Evolutionary conservation across 1,140 invertebrate species (phyloP).

Genomic region (Camponotus floridanus): DNA sequence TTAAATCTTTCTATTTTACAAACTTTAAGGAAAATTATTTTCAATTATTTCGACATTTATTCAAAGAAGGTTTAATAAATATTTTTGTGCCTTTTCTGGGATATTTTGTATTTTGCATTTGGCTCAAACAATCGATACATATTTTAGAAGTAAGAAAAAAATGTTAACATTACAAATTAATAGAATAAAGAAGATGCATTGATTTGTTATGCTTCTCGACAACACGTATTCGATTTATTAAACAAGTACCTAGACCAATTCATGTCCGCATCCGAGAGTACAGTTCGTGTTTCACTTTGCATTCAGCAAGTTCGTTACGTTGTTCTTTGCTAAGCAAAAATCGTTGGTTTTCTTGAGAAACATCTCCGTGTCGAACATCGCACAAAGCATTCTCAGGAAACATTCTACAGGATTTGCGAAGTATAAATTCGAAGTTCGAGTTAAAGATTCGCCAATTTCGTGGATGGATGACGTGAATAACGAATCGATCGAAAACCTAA

Average conservation of each 20-base stretch:
- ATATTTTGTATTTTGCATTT: not conserved
- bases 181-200: not conserved
- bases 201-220: not conserved
- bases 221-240: not conserved
- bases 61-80: not conserved
- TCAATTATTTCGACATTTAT: not conserved
- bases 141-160: not conserved
- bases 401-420: conserved; percentile 28
- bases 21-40: not conserved
- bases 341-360: conserved; percentile 29
- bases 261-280: not conserved
- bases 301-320: not conserved
- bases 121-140: too few relatives aligned
- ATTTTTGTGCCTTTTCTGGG: not conserved
- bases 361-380: conserved; percentile 4
- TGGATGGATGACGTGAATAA: not conserved
- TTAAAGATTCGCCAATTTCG: conserved; percentile 28
- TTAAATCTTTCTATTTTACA: too few relatives aligned
- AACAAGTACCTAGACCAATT: not conserved
- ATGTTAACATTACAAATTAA: not conserved
- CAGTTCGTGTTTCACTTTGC: not conserved
- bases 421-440: not conserved
- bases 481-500: conserved; percentile 44
- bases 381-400: not conserved
- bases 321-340: conserved; percentile 32